Percentiles rank a stretch among this genome's conserved stretches.
These are phyloP conservation scores for Rhinolophus sinicus DNA, from an alignment of 2,113 vertebrate species.

Conservation along the genomic window DNA sequence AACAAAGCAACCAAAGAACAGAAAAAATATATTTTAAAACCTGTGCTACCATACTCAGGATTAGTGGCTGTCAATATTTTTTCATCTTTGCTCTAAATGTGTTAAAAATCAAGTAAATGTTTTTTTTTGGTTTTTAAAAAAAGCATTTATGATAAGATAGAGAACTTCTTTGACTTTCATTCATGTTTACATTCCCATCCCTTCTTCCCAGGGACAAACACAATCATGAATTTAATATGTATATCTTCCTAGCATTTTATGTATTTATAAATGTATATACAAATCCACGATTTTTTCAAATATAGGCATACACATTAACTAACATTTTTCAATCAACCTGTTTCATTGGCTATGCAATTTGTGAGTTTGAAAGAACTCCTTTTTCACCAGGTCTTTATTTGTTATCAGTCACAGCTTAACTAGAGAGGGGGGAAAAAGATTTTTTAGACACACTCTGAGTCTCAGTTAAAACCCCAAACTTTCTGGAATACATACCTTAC, in stretches of 20 bases:
- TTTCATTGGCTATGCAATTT: not conserved
- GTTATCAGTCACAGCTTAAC: not conserved
- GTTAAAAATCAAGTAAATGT: slow-evolving; percentile 1
- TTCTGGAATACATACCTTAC: not conserved
- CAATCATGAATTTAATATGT: not conserved
- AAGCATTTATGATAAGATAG: not conserved
- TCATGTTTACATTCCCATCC: not conserved
- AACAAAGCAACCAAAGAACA: not conserved
- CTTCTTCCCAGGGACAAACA: slow-evolving; percentile 4
- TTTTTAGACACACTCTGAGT: not conserved
- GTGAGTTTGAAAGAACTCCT: not conserved
- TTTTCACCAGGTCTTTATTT: not conserved
- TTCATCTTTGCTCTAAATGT: not conserved
- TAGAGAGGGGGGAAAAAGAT: not conserved
- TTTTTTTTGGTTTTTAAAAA: not conserved
- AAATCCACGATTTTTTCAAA: not conserved
- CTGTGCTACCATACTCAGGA: not conserved
- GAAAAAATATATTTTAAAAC: not conserved
- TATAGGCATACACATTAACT: not conserved
- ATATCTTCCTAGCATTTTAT: not conserved
- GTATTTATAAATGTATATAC: not conserved
- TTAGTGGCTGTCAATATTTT: not conserved
- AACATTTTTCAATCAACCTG: not conserved
- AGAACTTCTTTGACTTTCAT: not conserved
- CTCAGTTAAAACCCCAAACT: not conserved